Conservation (phyloP, 2,888 invertebrate genomes). For the Acanthosepion pharaonis region DNA sequence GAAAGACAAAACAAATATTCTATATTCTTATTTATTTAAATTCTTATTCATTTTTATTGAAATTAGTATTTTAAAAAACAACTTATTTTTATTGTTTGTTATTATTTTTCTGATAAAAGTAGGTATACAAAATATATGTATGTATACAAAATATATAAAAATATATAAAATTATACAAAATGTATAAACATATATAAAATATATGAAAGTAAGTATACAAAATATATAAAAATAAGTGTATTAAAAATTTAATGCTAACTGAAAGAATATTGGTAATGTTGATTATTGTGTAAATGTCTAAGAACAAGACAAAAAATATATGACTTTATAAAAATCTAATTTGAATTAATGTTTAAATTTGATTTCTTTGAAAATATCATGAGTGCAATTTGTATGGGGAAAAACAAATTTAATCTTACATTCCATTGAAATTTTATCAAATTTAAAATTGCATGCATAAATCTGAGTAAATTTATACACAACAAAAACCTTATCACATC, state of each 20-base stretch:
- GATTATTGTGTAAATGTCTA: not conserved
- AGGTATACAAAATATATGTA: too few species aligned
- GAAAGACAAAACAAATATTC: too few species aligned
- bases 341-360: not conserved
- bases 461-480: not conserved
- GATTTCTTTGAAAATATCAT: not conserved
- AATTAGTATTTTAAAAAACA: too few species aligned
- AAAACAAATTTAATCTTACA: not conserved
- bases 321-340: not conserved
- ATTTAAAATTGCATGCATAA: not conserved
- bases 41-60: too few species aligned
- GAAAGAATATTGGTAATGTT: not conserved
- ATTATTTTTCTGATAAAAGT: too few species aligned
- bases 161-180: too few species aligned
- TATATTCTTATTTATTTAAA: too few species aligned
- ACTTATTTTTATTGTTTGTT: too few species aligned
- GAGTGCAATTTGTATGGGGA: not conserved
- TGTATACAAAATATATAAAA: too few species aligned
- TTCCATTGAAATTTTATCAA: not conserved
- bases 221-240: not conserved
- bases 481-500: not conserved
- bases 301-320: not conserved
- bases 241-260: not conserved
- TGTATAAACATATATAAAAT: not conserved
- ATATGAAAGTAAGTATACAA: too few species aligned